Base-by-base conservation (phyloP, 2,113 vertebrate species). In the Mormoops blainvillei region DNA sequence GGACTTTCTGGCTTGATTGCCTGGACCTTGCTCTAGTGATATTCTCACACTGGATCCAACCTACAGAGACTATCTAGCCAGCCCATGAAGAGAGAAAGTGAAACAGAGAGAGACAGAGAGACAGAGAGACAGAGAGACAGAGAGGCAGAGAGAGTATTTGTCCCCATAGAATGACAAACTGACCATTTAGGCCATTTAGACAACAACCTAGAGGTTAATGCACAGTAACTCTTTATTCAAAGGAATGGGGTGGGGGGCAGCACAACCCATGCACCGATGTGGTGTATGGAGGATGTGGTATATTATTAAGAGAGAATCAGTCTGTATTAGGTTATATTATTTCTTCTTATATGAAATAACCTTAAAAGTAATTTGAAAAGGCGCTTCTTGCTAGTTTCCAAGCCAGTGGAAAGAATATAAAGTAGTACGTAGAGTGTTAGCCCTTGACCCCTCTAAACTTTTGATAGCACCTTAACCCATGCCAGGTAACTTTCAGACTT, bases 351-450 rank as follows among this genome's bases (percentile, higher is more conserved):
- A 10, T 38, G 10, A 22, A 52, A 24, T 54, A 33, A 15, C 31
- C 20, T 41, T 83, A 16, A 56, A 58, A 67, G 26, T 63, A 76
- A 38, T 74, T 91, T 74, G 65, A 48, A 87, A 67, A 67, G 76
- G 1, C 33, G 16, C 19, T n/a, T 52, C 7, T 52, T 10, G 14
- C 5, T 50, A 4, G 19, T 76, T 76, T 33, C n/a, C 20, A 41
- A 76, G 41, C 12, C 36, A n/a, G 8, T 36, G 8, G 18, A 22
- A 67, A 86, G 38, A 56, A 56, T 5, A 10, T 14, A 7, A 56
- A 65, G 5, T 18, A 2, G 7, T 26, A 4, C 2, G 5, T 24
- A 7, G 0, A 4, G 7, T 24, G 9, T 45, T 15, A 78, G 70
- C 14, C n/a, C 65, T 77, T 43, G 50, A 50, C 19, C 3, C 20